phyloP scores from a whole-genome alignment of 2,888 invertebrate species.

The Cantharis lateralis region DNA sequence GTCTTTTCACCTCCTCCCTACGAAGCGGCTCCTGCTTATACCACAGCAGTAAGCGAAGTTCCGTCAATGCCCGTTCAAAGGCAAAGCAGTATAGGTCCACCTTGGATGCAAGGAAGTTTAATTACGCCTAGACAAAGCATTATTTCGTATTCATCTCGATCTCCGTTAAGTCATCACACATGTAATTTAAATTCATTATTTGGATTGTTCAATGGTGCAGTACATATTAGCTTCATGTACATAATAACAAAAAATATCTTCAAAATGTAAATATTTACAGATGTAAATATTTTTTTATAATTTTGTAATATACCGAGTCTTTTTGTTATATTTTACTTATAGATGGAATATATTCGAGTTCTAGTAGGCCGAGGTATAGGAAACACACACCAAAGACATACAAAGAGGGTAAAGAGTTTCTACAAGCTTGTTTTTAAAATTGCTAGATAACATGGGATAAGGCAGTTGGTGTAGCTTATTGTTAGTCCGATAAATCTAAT shows the following conservation, averaged over 20 bases:
- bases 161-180: slow-evolving; percentile 84
- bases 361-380: slow-evolving; percentile 58
- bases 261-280: background rate
- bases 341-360: slow-evolving; percentile 60
- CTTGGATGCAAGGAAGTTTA: slow-evolving; percentile 59
- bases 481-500: background rate
- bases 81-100: slow-evolving; percentile 59
- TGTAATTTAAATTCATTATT: slow-evolving; percentile 66
- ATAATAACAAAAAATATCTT: background rate
- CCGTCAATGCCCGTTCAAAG: slow-evolving; percentile 47
- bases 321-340: slow-evolving; percentile 43
- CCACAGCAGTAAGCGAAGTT: slow-evolving; percentile 49
- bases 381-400: slow-evolving; percentile 58
- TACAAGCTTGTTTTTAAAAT: slow-evolving; percentile 12
- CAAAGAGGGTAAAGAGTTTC: slow-evolving; percentile 59
- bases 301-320: slow-evolving; percentile 1
- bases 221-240: slow-evolving; percentile 8
- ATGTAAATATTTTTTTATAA: background rate
- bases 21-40: slow-evolving; percentile 55
- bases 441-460: background rate
- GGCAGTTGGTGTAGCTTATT: background rate
- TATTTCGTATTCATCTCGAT: slow-evolving; percentile 76
- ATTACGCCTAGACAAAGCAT: slow-evolving; percentile 73
- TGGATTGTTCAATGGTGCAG: background rate
- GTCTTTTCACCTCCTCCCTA: slow-evolving; percentile 84